Conservation (phyloP, 1,140 invertebrate species). For the Drosophila nebulosa region DNA sequence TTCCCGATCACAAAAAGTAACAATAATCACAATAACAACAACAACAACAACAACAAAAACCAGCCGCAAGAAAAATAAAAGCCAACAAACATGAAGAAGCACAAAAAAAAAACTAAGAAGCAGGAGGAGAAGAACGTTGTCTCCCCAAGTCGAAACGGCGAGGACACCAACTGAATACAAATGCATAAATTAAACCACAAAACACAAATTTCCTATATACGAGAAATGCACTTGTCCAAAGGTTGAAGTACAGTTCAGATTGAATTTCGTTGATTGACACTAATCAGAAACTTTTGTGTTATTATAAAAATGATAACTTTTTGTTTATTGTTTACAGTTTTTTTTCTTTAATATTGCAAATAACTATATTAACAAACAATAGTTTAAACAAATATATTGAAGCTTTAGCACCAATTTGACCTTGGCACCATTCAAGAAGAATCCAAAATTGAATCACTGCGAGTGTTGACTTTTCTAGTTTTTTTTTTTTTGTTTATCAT, state of each 20-base stretch:
- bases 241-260: constrained; percentile 31
- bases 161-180: constrained; percentile 66
- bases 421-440: constrained; percentile 43
- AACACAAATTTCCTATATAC: constrained; percentile 68
- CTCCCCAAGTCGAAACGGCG: constrained; percentile 17
- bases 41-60: constrained; percentile 14
- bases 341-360: constrained; percentile 64
- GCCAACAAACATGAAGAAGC: constrained; percentile 11
- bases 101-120: constrained; percentile 6
- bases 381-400: constrained; percentile 43
- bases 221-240: constrained; percentile 73
- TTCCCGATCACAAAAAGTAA: constrained; percentile 60
- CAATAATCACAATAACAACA: constrained; percentile 10
- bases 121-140: not conserved
- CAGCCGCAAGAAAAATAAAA: constrained; percentile 14
- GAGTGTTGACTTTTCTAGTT: constrained; percentile 8
- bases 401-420: constrained; percentile 24
- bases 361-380: constrained; percentile 68
- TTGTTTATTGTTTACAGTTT: constrained; percentile 48
- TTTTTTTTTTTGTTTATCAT: not conserved
- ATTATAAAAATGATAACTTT: constrained; percentile 60
- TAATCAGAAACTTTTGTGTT: not conserved
- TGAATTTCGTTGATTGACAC: not conserved
- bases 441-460: constrained; percentile 48
- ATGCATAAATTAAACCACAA: constrained; percentile 66